Evolutionary conservation across 2,888 invertebrate species (phyloP).

Genomic region (Caenorhabditis sp.): DNA sequence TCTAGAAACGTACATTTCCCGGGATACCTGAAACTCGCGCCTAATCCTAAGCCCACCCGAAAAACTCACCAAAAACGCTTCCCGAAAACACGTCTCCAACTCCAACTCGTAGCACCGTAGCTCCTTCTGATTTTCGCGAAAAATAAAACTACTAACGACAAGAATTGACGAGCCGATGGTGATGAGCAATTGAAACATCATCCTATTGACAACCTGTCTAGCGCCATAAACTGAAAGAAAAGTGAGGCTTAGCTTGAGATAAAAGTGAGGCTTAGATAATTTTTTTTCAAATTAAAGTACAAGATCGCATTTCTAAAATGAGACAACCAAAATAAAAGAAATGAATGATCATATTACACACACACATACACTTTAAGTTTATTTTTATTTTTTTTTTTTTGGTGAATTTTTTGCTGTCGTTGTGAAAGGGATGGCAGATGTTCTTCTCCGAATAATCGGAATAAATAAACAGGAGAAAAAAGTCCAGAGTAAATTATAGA

Average conservation of each 20-base stretch:
- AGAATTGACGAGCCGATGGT: slow-evolving; percentile 19
- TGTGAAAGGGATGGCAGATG: not conserved
- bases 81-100: slow-evolving; percentile 56
- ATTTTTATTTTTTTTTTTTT: not conserved
- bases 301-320: not conserved
- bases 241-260: not conserved
- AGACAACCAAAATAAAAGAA: not conserved
- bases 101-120: slow-evolving; percentile 52
- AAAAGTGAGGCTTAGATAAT: not conserved
- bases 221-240: slow-evolving; percentile 29
- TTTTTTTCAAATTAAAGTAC: not conserved
- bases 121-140: slow-evolving; percentile 12
- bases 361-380: not conserved
- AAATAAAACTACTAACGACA: slow-evolving; percentile 16
- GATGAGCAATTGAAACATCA: slow-evolving; percentile 27
- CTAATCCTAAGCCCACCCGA: too few relatives aligned
- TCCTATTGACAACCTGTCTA: not conserved
- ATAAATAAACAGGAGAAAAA: not conserved
- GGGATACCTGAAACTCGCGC: too few relatives aligned
- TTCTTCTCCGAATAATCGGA: not conserved
- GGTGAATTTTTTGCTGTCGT: not conserved
- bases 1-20: too few relatives aligned
- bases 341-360: not conserved
- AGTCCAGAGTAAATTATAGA: not conserved
- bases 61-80: slow-evolving; percentile 53